Evolutionary conservation across 2,888 invertebrate species (phyloP), one percentile per base, ranked within the genome.

Genomic region (Acronicta leporina): DNA sequence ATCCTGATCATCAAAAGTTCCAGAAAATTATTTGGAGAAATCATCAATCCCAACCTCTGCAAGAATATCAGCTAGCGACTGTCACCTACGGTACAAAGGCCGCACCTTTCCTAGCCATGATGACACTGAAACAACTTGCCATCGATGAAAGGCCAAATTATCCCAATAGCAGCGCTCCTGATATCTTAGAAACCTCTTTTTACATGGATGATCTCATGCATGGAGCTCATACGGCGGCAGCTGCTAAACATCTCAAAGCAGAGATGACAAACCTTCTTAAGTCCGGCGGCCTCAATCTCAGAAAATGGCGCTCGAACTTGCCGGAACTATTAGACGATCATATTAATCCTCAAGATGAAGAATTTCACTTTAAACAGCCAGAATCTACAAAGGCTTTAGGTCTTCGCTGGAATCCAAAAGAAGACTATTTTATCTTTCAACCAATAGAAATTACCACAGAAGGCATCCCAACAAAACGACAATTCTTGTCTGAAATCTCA

Each of bases 21-120:
- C 59, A 59, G 20, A 59, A 41, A 47, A 59, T 47, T 16, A 48
- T 59, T 11, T 53, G 53, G 59, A 13, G 59, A 15, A 43, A 27
- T n/a, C 10, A 38, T 14, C 49, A 30, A 33, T 40, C 20, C 2
- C 27, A 70, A 16, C 54, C 46, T 14, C 43, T 73, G 2, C 20
- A 55, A 35, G 70, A 68, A 16, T 70, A 50, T 11, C 16, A 64
- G 4, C 4, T 20, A 20, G 20, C 20, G 4, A 20, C 20, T 20
- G 20, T 20, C 20, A 20, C 20, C 20, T 20, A 20, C 20, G 20
- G 20, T 3, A 20, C 20, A 20, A 20, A 20, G 20, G 20, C 20
- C 20, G 20, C 41, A 10, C 9, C 41, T 11, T 54, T 53, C 4
- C 10, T 54, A 38, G 53, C 53, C 13, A 56, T 57, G 56, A 57